Base-by-base conservation (phyloP, 2,888 invertebrate genomes). In the Cephus spinipes region DNA sequence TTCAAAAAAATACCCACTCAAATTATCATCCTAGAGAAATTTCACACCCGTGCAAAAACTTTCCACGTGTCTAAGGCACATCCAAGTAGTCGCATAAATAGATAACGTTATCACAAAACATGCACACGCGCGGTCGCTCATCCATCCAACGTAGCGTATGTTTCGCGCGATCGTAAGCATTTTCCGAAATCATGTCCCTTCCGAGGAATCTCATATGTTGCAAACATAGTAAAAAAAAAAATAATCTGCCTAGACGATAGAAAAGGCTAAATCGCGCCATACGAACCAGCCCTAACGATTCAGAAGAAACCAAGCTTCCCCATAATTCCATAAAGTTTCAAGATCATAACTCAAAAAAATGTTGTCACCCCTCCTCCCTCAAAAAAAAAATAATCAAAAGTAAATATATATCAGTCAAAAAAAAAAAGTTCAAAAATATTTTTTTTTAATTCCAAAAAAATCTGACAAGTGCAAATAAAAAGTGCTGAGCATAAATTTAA, bases 141-240 rank as follows among this genome's bases (percentile, higher is more conserved):
- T 55, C 55, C 23, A 55, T 55, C 55, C 55, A 55, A 23, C 55
- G 55, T 55, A 55, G 55, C 55, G 55, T 55, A 23, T 1, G 55
- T 55, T 55, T 55, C 55, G 15, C 55, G 55, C 55, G 55, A 23
- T 75, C 6, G 69, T 69, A 75, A 77, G 77, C 73, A 73, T 76
- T 80, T 83, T 77, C 78, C 78, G 83, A 79, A 83, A 79, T 76
- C 23, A 9, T 23, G 55, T 68, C 76, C 68, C 79, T 76, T 74
- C 76, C 73, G 73, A 71, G 80, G 80, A 81, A 83, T 76, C 71
- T 69, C 74, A 73, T 76, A 69, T 74, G 81, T 79, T 23, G 55
- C 55, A 9, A 55, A 55, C 55, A 23, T 23, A 23, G 55, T 55
- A 23, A 15, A 55, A 55, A 36, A 35, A 35, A 35, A 34, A 34